phyloP scores from a whole-genome alignment of 1,140 invertebrate genomes.

The Hydropsyche tenuis region DNA sequence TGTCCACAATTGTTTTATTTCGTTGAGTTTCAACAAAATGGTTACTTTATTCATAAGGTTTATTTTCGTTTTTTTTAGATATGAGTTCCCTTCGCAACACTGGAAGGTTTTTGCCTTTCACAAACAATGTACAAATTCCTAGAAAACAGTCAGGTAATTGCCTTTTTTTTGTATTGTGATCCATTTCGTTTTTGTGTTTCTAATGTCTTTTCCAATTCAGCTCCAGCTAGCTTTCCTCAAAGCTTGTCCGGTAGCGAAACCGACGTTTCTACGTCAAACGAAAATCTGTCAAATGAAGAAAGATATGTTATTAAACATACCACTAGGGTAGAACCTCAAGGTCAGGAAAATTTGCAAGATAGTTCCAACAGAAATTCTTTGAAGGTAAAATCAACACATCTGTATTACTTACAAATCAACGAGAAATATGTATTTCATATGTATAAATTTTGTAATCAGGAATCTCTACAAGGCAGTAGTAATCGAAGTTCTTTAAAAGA shows the following conservation, averaged over 20 bases:
- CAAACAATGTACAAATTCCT: conserved; percentile 61
- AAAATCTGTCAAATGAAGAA: conserved; percentile 87
- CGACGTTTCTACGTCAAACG: conserved; percentile 88
- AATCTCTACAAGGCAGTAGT: conserved; percentile 63
- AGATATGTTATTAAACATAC: conserved; percentile 82
- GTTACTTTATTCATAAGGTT: too few species aligned
- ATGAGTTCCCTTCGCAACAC: conserved; percentile 62
- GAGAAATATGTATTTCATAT: not conserved
- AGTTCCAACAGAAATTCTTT: conserved; percentile 58
- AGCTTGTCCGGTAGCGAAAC: conserved; percentile 87
- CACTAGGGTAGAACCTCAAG: conserved; percentile 88
- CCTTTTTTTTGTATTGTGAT: not conserved
- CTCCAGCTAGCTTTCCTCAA: conserved; percentile 69
- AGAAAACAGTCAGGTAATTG: conserved; percentile 58
- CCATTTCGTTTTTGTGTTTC: conserved; percentile 4
- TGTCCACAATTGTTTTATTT: too few species aligned
- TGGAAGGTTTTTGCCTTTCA: conserved; percentile 59
- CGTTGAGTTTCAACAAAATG: too few species aligned
- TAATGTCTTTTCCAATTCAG: conserved; percentile 51
- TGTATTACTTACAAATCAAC: not conserved
- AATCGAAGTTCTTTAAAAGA: conserved; percentile 76
- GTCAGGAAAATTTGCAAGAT: conserved; percentile 80
- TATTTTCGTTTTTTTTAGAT: conserved; percentile 38
- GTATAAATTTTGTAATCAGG: conserved; percentile 50
- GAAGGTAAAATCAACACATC: conserved; percentile 53